A percentile compares a stretch with the other conserved stretches of the same genome.
Evolutionary conservation across 1,140 invertebrate species (phyloP).

Genomic region (Ditylenchus dipsaci): DNA sequence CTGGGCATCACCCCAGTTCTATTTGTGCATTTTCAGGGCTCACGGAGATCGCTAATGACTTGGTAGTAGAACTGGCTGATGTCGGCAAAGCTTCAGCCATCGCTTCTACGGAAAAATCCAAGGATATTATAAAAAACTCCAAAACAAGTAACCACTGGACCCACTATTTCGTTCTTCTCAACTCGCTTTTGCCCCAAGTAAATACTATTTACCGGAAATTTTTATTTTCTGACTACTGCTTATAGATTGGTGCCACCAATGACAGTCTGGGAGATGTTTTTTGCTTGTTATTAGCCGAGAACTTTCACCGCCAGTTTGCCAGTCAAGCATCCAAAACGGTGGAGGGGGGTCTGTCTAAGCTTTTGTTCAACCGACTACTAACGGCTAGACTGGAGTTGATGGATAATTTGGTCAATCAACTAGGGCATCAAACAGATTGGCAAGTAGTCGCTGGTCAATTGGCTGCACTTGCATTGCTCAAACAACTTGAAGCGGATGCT

Average conservation of each 20-base stretch:
- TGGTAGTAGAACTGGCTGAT: constrained; percentile 16
- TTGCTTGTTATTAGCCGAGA: constrained; percentile 29
- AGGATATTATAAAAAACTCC: neutral
- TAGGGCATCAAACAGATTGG: constrained; percentile 38
- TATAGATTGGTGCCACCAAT: constrained; percentile 16
- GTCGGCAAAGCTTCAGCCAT: constrained; percentile 1
- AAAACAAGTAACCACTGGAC: neutral
- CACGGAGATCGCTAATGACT: constrained; percentile 31
- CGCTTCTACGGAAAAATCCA: neutral
- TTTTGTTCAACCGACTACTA: constrained; percentile 12
- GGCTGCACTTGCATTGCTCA: constrained; percentile 32
- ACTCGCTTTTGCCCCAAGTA: constrained; percentile 26
- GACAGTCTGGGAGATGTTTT: constrained; percentile 37
- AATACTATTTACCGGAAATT: neutral
- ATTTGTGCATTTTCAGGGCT: constrained; percentile 7
- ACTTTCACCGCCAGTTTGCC: constrained; percentile 25
- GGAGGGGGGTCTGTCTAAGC: neutral
- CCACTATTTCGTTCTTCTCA: constrained; percentile 21
- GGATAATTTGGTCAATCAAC: constrained; percentile 14
- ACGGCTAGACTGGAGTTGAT: constrained; percentile 9
- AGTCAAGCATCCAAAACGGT: neutral
- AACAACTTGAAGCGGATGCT: constrained; percentile 26
- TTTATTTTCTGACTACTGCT: neutral
- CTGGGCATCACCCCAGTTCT: too few species aligned
- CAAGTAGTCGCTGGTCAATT: constrained; percentile 16